Percentiles rank a stretch among this genome's conserved stretches.
These are phyloP conservation scores for Drosophila nigrodunni DNA, from an alignment of 1,140 invertebrate species.

Conservation along the genomic window DNA sequence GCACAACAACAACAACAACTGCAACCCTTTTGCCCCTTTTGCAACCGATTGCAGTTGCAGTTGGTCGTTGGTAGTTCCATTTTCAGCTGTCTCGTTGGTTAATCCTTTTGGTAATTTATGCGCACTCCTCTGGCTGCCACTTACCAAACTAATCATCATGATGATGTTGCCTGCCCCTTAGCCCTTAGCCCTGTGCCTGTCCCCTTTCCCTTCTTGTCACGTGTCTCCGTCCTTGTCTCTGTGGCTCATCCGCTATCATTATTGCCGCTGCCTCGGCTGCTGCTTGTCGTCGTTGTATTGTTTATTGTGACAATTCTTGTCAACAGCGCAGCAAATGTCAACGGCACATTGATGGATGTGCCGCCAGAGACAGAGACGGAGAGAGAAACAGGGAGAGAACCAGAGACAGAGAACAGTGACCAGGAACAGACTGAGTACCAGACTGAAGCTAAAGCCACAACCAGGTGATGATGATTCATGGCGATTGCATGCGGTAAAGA, in stretches of 20 bases:
- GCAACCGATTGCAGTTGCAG: slow-evolving; percentile 13
- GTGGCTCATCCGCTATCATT: slow-evolving; percentile 47
- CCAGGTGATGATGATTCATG: slow-evolving; percentile 81
- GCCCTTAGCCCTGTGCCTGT: neutral
- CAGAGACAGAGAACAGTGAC: neutral
- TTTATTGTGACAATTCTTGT: slow-evolving; percentile 83
- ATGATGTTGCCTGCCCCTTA: slow-evolving; percentile 27
- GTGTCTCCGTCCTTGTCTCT: slow-evolving; percentile 53
- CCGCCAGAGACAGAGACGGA: slow-evolving; percentile 48
- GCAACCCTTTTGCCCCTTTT: slow-evolving; percentile 40
- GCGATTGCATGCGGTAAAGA: slow-evolving; percentile 77
- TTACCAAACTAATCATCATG: slow-evolving; percentile 78
- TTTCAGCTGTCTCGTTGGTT: slow-evolving; percentile 70
- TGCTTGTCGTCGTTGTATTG: slow-evolving; percentile 75
- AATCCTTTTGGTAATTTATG: slow-evolving; percentile 81
- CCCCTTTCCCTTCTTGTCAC: slow-evolving; percentile 55
- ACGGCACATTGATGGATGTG: slow-evolving; percentile 82
- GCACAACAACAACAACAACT: slow-evolving; percentile 50
- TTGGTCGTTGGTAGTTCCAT: slow-evolving; percentile 32
- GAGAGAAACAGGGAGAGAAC: neutral
- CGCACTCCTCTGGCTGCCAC: slow-evolving; percentile 71
- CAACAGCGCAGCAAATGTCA: slow-evolving; percentile 79
- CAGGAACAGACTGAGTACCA: slow-evolving; percentile 1
- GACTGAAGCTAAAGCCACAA: slow-evolving; percentile 39
- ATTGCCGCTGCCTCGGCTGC: slow-evolving; percentile 39